phyloP scores from a whole-genome alignment of 2,888 invertebrate genomes.

The Anoncus sp. region DNA sequence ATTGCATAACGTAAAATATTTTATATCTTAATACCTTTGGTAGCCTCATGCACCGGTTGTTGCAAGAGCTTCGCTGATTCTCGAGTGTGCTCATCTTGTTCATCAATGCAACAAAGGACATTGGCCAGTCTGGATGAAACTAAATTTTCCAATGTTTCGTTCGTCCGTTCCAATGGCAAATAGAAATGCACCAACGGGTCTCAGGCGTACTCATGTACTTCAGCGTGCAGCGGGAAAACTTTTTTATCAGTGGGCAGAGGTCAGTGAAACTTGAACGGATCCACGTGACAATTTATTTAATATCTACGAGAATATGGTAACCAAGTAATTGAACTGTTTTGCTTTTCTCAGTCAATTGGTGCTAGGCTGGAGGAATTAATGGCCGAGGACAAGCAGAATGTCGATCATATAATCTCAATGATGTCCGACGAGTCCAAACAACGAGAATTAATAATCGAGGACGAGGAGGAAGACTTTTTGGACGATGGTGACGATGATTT shows the following conservation, averaged over 20 bases:
- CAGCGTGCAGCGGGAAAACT: conserved; percentile 97
- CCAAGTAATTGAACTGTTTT: no score
- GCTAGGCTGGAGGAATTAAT: conserved; percentile 96
- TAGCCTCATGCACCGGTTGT: conserved; percentile 97
- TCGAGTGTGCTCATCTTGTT: conserved; percentile 98
- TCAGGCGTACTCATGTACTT: conserved; percentile 88
- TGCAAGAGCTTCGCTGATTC: conserved; percentile 94
- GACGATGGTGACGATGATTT: conserved; percentile 90
- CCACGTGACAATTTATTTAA: no score
- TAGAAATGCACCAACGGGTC: conserved; percentile 85
- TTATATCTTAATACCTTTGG: neutral
- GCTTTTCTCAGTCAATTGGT: conserved; percentile 88
- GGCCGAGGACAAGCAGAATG: conserved; percentile 90
- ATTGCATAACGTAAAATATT: conserved; percentile 2
- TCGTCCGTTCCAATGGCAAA: conserved; percentile 87
- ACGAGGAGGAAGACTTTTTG: conserved; percentile 98
- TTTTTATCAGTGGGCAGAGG: conserved; percentile 99
- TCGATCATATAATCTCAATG: conserved; percentile 87
- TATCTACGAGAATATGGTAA: no score
- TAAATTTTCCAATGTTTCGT: conserved; percentile 90
- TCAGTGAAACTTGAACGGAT: conserved; percentile 81
- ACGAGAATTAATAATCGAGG: conserved; percentile 91
- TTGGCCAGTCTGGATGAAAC: conserved; percentile 99
- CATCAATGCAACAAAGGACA: conserved; percentile 99
- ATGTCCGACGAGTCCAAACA: conserved; percentile 92